Percentiles rank a stretch among this genome's conserved stretches.
These are phyloP conservation scores for Galaxias olidus DNA, from an alignment of 2,797 vertebrate species.

Conservation along the genomic window DNA sequence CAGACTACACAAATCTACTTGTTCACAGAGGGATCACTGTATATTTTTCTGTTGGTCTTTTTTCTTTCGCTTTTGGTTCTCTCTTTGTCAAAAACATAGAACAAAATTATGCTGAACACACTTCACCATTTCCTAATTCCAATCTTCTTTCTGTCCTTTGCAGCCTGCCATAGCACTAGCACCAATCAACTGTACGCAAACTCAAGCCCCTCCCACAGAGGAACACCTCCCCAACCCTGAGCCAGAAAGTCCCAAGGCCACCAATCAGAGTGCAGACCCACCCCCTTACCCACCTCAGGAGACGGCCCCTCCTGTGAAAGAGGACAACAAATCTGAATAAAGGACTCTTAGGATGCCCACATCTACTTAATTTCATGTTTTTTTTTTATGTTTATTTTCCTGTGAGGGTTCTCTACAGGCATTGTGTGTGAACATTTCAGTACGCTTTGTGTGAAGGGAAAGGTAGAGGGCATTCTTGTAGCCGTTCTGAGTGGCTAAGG, in stretches of 20 bases:
- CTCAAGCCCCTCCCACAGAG: slow-evolving; percentile 57
- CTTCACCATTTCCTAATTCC: slow-evolving; percentile 26
- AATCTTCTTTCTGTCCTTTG: slow-evolving; percentile 49
- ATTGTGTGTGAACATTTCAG: slow-evolving; percentile 38
- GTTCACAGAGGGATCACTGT: slow-evolving; percentile 49
- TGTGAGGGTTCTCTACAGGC: slow-evolving; percentile 40
- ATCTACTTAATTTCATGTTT: slow-evolving; percentile 17
- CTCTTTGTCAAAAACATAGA: slow-evolving; percentile 3
- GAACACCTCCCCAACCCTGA: slow-evolving; percentile 58
- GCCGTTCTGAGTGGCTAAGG: slow-evolving; percentile 29
- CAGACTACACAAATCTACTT: neutral
- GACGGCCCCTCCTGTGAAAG: slow-evolving; percentile 45
- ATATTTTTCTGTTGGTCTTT: slow-evolving; percentile 27
- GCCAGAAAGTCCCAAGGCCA: slow-evolving; percentile 42
- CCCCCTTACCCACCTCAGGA: slow-evolving; percentile 54
- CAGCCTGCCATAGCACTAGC: slow-evolving; percentile 81
- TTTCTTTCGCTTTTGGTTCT: slow-evolving; percentile 13
- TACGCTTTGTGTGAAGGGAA: slow-evolving; percentile 49
- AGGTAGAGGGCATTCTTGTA: slow-evolving; percentile 2
- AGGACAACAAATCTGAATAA: slow-evolving; percentile 66
- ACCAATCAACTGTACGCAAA: slow-evolving; percentile 76
- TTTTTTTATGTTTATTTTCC: slow-evolving; percentile 30
- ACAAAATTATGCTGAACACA: neutral
- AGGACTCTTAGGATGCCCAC: slow-evolving; percentile 31
- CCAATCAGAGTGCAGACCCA: slow-evolving; percentile 56